phyloP scores from a whole-genome alignment of 1,140 invertebrate species.

The Panagrolaimus sp. region DNA sequence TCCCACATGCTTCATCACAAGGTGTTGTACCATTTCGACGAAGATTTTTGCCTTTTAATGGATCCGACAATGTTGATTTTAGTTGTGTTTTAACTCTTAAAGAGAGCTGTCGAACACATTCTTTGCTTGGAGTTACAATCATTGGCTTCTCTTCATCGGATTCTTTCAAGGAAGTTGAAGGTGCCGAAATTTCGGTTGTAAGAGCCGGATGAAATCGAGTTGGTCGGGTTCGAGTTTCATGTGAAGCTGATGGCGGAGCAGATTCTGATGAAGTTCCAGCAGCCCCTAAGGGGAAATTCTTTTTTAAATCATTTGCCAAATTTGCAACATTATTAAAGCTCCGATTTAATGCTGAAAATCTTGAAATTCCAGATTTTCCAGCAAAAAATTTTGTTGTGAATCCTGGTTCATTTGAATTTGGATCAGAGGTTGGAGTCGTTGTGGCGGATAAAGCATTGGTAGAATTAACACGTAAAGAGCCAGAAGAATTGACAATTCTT shows the following conservation, averaged over 20 bases:
- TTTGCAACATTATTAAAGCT: slow-evolving; percentile 34
- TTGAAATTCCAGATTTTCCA: slow-evolving; percentile 11
- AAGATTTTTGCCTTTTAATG: slow-evolving; percentile 22
- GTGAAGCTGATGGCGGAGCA: not conserved
- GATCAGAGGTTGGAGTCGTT: not conserved
- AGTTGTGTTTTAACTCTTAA: slow-evolving; percentile 40
- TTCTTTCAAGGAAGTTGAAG: not conserved
- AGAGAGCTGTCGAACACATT: slow-evolving; percentile 31
- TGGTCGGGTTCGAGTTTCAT: not conserved
- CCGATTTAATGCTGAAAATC: slow-evolving; percentile 26
- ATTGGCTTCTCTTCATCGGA: not conserved
- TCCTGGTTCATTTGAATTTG: not conserved
- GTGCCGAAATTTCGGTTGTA: not conserved
- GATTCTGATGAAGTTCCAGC: slow-evolving; percentile 11
- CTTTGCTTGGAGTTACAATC: not conserved
- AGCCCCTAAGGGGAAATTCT: not conserved
- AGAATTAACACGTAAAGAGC: no score
- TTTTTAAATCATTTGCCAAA: slow-evolving; percentile 23
- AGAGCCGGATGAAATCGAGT: not conserved
- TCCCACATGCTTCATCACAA: slow-evolving; percentile 18
- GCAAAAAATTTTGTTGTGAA: not conserved
- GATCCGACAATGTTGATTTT: slow-evolving; percentile 34
- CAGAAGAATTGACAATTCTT: no score
- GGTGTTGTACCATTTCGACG: slow-evolving; percentile 2
- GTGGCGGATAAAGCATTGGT: not conserved